Conservation (phyloP, 2,797 vertebrate genomes). For the Streptopelia turtur region DNA sequence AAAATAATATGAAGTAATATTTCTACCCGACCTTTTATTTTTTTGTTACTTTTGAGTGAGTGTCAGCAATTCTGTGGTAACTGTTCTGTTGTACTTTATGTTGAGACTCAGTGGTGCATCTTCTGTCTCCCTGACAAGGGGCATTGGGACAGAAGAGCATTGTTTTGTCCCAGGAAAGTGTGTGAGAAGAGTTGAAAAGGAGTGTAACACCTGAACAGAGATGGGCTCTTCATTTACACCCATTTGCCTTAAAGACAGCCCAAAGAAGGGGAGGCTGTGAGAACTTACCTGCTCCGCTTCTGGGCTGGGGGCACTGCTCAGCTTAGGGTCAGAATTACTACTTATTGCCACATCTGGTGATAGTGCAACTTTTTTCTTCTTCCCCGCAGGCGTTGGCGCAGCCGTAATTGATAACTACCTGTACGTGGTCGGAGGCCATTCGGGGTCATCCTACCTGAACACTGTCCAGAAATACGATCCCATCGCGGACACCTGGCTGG, state of each 20-base stretch:
- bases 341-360: background rate
- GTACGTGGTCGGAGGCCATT: constrained; percentile 97
- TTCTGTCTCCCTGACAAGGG: background rate
- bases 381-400: constrained; percentile 89
- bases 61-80: background rate
- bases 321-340: fast-evolving
- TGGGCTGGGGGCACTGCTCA: background rate
- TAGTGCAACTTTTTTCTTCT: background rate
- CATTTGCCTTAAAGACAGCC: fast-evolving
- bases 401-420: constrained; percentile 96
- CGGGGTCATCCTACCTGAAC: constrained; percentile 96
- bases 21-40: background rate
- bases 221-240: fast-evolving
- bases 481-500: constrained; percentile 94
- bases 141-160: fast-evolving
- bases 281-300: background rate
- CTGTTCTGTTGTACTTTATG: fast-evolving
- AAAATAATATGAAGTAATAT: fast-evolving
- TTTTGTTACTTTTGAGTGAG: background rate
- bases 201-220: background rate
- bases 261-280: background rate
- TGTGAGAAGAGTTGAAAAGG: fast-evolving
- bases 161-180: fast-evolving
- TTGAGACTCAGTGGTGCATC: background rate
- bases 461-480: constrained; percentile 96